Percentiles rank a stretch among this genome's conserved stretches.
These are phyloP conservation scores for Arizona elegans DNA, from an alignment of 2,113 vertebrate genomes.

Conservation along the genomic window DNA sequence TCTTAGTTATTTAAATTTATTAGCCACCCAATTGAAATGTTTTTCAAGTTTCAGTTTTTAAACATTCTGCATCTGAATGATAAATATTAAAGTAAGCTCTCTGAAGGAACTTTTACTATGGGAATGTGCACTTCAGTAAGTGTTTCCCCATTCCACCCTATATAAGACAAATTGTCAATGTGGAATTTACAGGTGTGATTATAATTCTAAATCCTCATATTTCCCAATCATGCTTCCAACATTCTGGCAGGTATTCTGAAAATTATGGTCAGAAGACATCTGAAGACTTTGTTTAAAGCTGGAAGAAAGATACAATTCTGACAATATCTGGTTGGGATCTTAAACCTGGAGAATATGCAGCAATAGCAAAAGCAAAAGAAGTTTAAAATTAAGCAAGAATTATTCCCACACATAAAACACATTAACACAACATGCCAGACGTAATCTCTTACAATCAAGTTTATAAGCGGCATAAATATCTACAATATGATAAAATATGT, in stretches of 20 bases:
- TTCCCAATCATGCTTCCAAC: not conserved
- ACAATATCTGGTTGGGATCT: not conserved
- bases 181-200: not conserved
- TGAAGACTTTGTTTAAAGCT: not conserved
- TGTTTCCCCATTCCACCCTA: not conserved
- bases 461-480: not conserved
- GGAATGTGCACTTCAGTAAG: not conserved
- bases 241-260: not conserved
- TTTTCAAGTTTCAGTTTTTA: not conserved
- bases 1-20: not conserved
- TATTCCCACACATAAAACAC: not conserved
- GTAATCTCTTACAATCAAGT: not conserved
- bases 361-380: not conserved
- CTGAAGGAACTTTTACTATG: not conserved
- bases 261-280: not conserved
- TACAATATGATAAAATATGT: not conserved
- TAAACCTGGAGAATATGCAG: not conserved
- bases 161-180: not conserved
- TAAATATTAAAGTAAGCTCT: not conserved
- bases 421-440: not conserved
- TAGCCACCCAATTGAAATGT: not conserved
- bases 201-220: not conserved
- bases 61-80: not conserved
- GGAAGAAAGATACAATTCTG: not conserved
- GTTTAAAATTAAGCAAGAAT: not conserved